Percentiles rank a stretch among this genome's conserved stretches.
phyloP scores from a whole-genome alignment of 2,888 invertebrate genomes.

The Philereme vetulata region DNA sequence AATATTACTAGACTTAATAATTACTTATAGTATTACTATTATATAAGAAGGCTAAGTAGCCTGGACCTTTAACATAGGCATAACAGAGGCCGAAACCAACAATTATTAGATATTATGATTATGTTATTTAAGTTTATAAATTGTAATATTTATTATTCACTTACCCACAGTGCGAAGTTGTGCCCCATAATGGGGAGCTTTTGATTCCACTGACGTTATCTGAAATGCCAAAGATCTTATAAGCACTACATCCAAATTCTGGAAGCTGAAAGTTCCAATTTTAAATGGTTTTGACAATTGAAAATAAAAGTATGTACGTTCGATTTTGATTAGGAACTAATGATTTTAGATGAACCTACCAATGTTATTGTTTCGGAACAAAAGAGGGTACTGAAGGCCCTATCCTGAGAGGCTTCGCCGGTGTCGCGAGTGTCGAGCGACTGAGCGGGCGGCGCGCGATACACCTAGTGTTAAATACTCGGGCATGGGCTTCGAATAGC shows the following conservation, averaged over 20 bases:
- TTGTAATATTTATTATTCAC: conserved; percentile 38
- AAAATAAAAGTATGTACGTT: not conserved
- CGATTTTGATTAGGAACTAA: not conserved
- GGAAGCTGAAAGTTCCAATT: not conserved
- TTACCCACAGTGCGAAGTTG: conserved; percentile 63
- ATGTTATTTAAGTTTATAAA: too few species aligned
- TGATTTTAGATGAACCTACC: conserved; percentile 33
- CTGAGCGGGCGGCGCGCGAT: conserved; percentile 72
- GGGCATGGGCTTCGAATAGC: conserved; percentile 67
- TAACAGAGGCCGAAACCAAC: too few species aligned
- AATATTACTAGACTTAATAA: too few species aligned
- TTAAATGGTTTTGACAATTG: not conserved
- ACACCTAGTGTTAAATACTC: conserved; percentile 77
- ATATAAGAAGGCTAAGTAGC: too few species aligned
- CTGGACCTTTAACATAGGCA: too few species aligned
- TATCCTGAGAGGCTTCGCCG: conserved; percentile 53
- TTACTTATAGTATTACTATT: too few species aligned
- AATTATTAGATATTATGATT: too few species aligned
- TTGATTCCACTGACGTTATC: conserved; percentile 45
- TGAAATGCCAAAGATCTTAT: conserved; percentile 43
- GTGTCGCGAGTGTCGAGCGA: conserved; percentile 64
- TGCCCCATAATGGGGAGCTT: conserved; percentile 74
- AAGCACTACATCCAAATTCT: conserved; percentile 12
- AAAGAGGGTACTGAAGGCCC: conserved; percentile 42
- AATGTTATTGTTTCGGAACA: conserved; percentile 36